A percentile compares a stretch with the other conserved stretches of the same genome.
Conservation (phyloP, 2,888 invertebrate species). For the Agonum fuliginosum region DNA sequence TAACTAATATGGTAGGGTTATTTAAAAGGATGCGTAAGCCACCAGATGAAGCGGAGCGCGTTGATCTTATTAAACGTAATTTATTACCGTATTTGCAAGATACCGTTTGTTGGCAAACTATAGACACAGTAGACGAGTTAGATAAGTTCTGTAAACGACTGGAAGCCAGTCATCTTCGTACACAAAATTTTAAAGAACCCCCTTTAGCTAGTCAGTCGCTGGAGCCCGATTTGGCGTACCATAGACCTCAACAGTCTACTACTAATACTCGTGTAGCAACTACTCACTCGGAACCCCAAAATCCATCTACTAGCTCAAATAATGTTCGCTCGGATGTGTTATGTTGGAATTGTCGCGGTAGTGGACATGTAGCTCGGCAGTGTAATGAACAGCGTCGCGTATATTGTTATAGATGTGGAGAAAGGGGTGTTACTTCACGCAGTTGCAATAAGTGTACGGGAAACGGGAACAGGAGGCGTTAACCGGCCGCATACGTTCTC, state of each 20-base stretch:
- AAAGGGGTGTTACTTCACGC: not conserved
- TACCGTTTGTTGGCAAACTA: not conserved
- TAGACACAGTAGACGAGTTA: not conserved
- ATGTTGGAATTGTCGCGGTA: slow-evolving; percentile 57
- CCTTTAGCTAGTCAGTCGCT: not conserved
- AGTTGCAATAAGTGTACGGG: not conserved
- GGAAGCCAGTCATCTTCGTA: not conserved
- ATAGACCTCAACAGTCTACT: not conserved
- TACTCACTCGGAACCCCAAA: no score
- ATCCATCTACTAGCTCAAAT: no score
- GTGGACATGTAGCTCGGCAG: slow-evolving; percentile 42
- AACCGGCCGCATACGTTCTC: not conserved
- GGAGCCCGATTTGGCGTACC: slow-evolving; percentile 32
- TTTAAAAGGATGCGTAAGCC: not conserved
- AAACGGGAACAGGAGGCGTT: not conserved
- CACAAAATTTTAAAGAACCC: slow-evolving; percentile 9
- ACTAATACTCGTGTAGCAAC: not conserved
- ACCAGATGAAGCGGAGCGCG: not conserved
- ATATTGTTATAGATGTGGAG: slow-evolving; percentile 23
- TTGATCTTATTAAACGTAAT: not conserved
- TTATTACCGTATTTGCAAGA: not conserved
- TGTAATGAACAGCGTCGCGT: not conserved
- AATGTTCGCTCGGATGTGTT: no score
- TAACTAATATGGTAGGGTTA: slow-evolving; percentile 20
- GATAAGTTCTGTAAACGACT: not conserved